These are phyloP conservation scores for Caenorhabditis elegans DNA, from an alignment of 1,140 invertebrate genomes.

Conservation along the genomic window WBcel235 BX284605.5:11907001-11907500, in stretches of 20 bases:
- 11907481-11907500: conserved; percentile 91
- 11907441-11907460: conserved; percentile 83
- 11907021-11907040: conserved; percentile 42
- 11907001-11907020: conserved; percentile 70
- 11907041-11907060: conserved; percentile 74
- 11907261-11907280: not conserved
- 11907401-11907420: conserved; percentile 65
- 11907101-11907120: conserved; percentile 75
- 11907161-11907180: conserved; percentile 76
- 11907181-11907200: conserved; percentile 83
- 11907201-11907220: conserved; percentile 81
- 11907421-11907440: conserved; percentile 69
- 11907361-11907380: conserved; percentile 75
- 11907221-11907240: conserved; percentile 79
- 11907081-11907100: conserved; percentile 71
- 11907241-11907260: conserved; percentile 73
- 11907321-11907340: conserved; percentile 84
- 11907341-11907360: conserved; percentile 88
- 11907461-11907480: conserved; percentile 92
- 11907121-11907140: conserved; percentile 77
- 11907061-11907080: conserved; percentile 80
- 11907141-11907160: conserved; percentile 74
- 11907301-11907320: conserved; percentile 68
- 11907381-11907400: conserved; percentile 41
- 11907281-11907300: not conserved